Conservation (phyloP, 1,140 invertebrate species). For the Atta colombica region DNA sequence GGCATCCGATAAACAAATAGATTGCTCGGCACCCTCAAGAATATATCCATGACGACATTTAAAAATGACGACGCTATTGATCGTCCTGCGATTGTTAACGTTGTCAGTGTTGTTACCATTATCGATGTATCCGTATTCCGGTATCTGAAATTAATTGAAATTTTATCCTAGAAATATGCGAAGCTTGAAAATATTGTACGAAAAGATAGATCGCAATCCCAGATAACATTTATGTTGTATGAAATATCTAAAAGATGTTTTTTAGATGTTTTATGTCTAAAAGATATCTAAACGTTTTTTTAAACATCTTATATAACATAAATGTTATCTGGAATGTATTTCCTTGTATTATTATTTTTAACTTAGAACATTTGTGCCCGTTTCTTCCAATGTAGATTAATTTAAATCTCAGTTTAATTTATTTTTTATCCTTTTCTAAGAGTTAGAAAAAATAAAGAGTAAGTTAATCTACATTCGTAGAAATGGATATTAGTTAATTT, state of each 20-base stretch:
- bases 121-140: constrained; percentile 82
- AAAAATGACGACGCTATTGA: constrained; percentile 79
- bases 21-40: constrained; percentile 79
- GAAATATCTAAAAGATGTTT: no score
- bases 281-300: no score
- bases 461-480: no score
- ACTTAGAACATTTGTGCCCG: neutral
- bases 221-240: no score
- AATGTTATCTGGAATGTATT: neutral
- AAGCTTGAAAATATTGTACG: neutral
- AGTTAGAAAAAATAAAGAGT: no score
- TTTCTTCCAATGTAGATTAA: no score
- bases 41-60: constrained; percentile 84
- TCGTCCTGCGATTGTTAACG: constrained; percentile 54
- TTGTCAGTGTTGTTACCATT: constrained; percentile 72
- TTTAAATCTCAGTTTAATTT: no score
- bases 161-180: neutral
- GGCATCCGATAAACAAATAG: constrained; percentile 83
- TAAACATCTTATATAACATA: no score
- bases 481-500: neutral
- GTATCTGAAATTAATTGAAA: constrained; percentile 69
- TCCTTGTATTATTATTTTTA: neutral
- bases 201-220: neutral
- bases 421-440: no score
- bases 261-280: no score